Base-by-base conservation (phyloP, 2,113 vertebrate species). In the Narcine bancroftii region DNA sequence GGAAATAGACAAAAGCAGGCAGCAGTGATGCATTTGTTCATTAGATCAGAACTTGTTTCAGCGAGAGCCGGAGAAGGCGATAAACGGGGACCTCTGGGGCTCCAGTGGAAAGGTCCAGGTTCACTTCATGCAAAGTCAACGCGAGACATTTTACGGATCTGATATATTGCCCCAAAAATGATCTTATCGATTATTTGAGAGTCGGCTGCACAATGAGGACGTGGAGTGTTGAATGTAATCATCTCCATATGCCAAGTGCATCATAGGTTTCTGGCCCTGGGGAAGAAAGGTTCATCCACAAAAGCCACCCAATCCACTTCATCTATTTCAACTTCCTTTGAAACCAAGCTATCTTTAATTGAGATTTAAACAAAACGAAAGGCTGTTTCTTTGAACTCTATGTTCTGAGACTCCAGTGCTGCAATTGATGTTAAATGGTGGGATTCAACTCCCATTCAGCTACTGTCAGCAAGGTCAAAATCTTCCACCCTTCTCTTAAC, bases 11-110 rank as follows among this genome's bases (percentile, higher is more conserved):
- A 87, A 87, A 87, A 87, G 53, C 33, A 56, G 60, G 81, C 29
- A n/a, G 81, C 33, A 60, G 81, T 87, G 81, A 63, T 87, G 81
- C 81, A 60, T 87, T 87, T 60, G 81, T 60, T 87, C 33, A 87
- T 87, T 17, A 87, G 81, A 87, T 21, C 33, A 87, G 81, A 87
- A 87, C 81, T 87, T 87, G 53, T 63, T 87, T 87, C 81, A 87
- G n/a, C 53, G 81, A 36, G 53, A 87, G 53, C 81, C 15, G 26
- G 2, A 53, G 50, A 33, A 26, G 24, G 47, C 50, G 1, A 26
- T 81, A 13, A 81, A 87, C n/a, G 19, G 19, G 53, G 6, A 17
- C n/a, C 33, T 50, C 10, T 56, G 79, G 29, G 79, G 56, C 26
- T 56, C 79, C 29, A 83, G 50, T 7, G 2, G 19, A 9, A 81